Evolutionary conservation across 2,113 vertebrate species (phyloP).

Genomic region (Dendropsophus ebraccatus): DNA sequence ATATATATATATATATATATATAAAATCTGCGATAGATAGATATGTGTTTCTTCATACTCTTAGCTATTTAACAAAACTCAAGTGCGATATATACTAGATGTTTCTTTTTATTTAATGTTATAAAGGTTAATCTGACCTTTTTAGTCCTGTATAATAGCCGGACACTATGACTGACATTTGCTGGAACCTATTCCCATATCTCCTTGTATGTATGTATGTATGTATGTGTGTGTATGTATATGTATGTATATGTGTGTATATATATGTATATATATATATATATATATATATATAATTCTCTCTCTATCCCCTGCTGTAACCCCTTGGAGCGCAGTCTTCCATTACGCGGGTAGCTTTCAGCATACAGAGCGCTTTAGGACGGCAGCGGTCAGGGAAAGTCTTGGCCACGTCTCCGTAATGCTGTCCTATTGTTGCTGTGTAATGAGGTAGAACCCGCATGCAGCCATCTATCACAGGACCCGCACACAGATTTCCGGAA

Average conservation of each 20-base stretch:
- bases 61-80: no score
- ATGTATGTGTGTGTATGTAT: no score
- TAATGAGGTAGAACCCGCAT: conserved; percentile 11
- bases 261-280: no score
- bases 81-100: no score
- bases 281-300: no score
- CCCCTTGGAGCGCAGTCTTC: background rate
- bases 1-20: no score
- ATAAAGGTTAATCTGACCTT: background rate
- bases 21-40: no score
- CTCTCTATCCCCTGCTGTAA: no score
- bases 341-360: background rate
- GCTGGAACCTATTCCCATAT: no score
- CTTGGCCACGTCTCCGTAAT: background rate
- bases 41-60: no score
- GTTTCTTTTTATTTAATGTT: no score
- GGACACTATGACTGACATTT: background rate
- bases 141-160: background rate
- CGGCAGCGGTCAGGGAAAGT: background rate
- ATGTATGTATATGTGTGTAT: no score
- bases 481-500: background rate
- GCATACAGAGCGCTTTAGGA: background rate
- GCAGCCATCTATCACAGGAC: conserved; percentile 8
- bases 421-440: background rate
- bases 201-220: background rate